These are phyloP conservation scores for Buceros bicornis DNA, from an alignment of 2,797 vertebrate species.

Conservation along the genomic window DNA sequence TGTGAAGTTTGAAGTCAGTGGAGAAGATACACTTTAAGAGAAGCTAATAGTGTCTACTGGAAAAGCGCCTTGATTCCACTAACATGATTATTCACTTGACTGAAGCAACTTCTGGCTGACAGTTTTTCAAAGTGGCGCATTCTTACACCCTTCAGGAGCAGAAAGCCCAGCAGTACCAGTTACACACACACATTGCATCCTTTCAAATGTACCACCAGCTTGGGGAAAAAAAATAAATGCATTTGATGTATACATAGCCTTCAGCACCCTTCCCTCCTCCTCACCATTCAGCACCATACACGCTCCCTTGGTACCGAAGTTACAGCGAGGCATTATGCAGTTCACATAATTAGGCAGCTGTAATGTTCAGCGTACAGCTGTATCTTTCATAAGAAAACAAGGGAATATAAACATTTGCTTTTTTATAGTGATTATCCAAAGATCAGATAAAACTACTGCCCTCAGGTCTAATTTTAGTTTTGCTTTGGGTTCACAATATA, in stretches of 20 bases:
- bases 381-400: constrained; percentile 40
- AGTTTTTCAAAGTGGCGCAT: not conserved
- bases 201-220: constrained; percentile 38
- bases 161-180: constrained; percentile 67
- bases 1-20: not conserved
- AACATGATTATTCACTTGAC: not conserved
- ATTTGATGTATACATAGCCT: constrained; percentile 18
- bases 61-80: not conserved
- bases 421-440: constrained; percentile 18
- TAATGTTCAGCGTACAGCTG: constrained; percentile 45
- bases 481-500: not conserved
- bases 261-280: not conserved
- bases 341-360: constrained; percentile 56
- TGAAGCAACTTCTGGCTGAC: not conserved
- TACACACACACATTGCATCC: constrained; percentile 55
- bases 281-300: constrained; percentile 20
- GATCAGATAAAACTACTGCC: not conserved
- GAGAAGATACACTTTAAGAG: not conserved
- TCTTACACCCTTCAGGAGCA: not conserved
- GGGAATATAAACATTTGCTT: not conserved
- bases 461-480: not conserved
- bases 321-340: constrained; percentile 69
- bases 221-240: not conserved
- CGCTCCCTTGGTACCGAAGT: constrained; percentile 27
- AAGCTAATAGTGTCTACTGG: not conserved